A percentile compares a stretch with the other conserved stretches of the same genome.
Conservation (phyloP, 2,113 vertebrate genomes). For the Synodontis membranacea region DNA sequence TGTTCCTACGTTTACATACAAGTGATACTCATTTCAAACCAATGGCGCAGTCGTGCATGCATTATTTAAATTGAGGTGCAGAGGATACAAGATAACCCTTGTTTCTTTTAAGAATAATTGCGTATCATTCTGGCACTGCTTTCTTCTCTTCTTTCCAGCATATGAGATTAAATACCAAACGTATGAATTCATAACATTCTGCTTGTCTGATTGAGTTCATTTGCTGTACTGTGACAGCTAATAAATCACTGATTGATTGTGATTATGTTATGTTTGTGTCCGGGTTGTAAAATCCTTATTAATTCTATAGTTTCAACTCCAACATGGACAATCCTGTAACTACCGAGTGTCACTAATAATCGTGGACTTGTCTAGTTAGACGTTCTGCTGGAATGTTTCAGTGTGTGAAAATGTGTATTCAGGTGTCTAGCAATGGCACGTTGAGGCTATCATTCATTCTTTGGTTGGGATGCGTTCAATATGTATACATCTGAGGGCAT, state of each 20-base stretch:
- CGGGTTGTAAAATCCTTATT: background rate
- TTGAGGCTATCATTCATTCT: background rate
- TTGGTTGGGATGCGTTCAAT: background rate
- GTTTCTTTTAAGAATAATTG: constrained; percentile 16
- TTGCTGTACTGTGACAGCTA: background rate
- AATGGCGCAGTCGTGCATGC: constrained; percentile 30
- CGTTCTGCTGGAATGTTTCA: background rate
- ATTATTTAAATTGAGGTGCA: constrained; percentile 25
- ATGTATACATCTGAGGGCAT: background rate
- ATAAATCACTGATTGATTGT: background rate
- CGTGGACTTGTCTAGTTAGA: background rate
- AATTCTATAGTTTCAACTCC: background rate
- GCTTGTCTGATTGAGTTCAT: background rate
- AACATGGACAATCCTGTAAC: background rate
- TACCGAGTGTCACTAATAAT: background rate
- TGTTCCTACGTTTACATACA: background rate
- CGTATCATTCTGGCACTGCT: background rate
- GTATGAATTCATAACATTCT: too few species aligned
- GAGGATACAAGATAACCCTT: constrained; percentile 10
- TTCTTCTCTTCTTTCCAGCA: background rate
- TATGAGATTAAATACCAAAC: background rate
- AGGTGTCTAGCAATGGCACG: background rate
- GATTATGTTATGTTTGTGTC: background rate
- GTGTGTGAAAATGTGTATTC: background rate
- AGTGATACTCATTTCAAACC: constrained; percentile 1